A percentile compares a stretch with the other conserved stretches of the same genome.
phyloP scores from a whole-genome alignment of 2,113 vertebrate species.

The Recurvirostra avosetta region DNA sequence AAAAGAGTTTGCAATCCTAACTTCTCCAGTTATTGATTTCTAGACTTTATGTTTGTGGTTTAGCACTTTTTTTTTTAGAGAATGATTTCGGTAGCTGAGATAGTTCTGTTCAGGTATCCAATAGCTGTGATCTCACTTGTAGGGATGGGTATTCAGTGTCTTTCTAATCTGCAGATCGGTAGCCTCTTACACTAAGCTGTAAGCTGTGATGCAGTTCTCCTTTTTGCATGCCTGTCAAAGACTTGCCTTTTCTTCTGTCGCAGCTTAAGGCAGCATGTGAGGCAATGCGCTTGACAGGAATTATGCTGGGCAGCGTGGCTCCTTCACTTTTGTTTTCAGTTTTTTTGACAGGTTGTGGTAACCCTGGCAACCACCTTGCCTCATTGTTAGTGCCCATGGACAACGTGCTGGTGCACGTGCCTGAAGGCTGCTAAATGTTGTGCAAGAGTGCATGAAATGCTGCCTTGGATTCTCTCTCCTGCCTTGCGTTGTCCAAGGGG shows the following conservation, averaged over 20 bases:
- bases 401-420: neutral
- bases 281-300: neutral
- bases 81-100: neutral
- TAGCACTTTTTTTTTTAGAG: neutral
- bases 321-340: neutral
- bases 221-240: neutral
- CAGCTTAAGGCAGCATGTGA: neutral
- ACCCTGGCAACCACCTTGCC: neutral
- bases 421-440: neutral
- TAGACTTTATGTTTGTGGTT: neutral
- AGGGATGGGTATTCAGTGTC: neutral
- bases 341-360: constrained; percentile 4
- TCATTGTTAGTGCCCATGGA: neutral
- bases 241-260: neutral
- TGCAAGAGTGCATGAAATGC: neutral
- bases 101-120: neutral
- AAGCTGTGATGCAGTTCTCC: neutral
- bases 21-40: neutral
- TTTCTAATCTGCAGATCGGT: neutral
- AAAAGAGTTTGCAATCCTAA: neutral
- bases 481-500: neutral
- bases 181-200: neutral
- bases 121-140: neutral
- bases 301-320: neutral
- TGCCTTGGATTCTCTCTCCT: neutral